A percentile compares a stretch with the other conserved stretches of the same genome.
Conservation (phyloP, 2,797 vertebrate species). For the Parauchenoglanis punctatus region DNA sequence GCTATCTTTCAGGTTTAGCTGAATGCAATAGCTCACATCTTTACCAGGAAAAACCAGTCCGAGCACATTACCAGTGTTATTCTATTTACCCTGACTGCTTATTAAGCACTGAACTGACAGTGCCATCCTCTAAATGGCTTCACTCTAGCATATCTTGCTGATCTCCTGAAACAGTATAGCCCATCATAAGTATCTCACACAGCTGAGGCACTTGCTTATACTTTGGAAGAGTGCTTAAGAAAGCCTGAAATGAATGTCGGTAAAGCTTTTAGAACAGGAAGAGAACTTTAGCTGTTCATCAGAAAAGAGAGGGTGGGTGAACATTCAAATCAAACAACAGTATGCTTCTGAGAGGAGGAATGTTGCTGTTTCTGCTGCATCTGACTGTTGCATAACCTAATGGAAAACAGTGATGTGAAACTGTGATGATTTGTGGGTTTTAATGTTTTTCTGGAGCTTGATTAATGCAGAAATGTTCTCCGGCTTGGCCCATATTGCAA, state of each 20-base stretch:
- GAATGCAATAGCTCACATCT: neutral
- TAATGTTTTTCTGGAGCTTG: neutral
- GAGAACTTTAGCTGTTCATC: neutral
- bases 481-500: no score
- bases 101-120: neutral
- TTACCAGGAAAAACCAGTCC: neutral
- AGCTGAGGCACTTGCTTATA: neutral
- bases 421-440: neutral
- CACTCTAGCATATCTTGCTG: neutral
- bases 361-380: neutral
- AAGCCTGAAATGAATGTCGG: neutral
- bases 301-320: neutral
- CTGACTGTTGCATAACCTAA: neutral
- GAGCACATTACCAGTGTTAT: neutral
- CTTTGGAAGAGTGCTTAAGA: neutral
- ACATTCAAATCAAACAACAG: neutral
- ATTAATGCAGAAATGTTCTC: neutral
- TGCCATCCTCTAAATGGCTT: neutral
- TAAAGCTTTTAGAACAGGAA: neutral
- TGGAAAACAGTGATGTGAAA: neutral
- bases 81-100: neutral
- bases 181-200: neutral
- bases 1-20: neutral
- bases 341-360: neutral
- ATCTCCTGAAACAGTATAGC: constrained; percentile 3